phyloP scores from a whole-genome alignment of 2,113 vertebrate genomes.

The Otis tarda region DNA sequence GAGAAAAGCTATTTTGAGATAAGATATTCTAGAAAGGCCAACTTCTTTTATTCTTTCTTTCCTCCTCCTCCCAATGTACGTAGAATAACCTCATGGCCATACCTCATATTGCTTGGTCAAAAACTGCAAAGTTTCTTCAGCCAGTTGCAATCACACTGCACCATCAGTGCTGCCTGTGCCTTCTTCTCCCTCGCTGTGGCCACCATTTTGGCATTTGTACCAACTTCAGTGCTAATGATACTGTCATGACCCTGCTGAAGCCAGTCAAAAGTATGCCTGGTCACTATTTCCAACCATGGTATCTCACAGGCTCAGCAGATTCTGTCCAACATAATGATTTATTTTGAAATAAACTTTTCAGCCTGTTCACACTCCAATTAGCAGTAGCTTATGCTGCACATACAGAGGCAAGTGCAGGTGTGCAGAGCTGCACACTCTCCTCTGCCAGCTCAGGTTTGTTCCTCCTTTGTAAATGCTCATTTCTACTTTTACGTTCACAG shows the following conservation, averaged over 20 bases:
- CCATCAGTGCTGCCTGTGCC: not conserved
- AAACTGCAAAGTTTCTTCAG: not conserved
- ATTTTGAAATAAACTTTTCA: not conserved
- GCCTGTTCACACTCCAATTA: not conserved
- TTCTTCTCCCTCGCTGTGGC: not conserved
- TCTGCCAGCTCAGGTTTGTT: not conserved
- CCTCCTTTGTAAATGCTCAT: not conserved
- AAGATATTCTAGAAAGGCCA: not conserved
- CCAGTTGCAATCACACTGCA: fast-evolving
- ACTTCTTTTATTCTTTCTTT: not conserved
- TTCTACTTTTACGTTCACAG: not conserved
- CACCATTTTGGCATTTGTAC: not conserved
- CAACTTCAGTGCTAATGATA: not conserved
- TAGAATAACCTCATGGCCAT: not conserved
- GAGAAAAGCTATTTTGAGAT: not conserved
- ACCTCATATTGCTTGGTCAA: not conserved
- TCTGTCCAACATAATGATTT: not conserved
- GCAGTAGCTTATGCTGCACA: not conserved
- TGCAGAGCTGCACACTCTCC: not conserved
- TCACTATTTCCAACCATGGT: not conserved
- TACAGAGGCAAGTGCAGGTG: not conserved
- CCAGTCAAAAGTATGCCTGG: not conserved
- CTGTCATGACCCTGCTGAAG: not conserved
- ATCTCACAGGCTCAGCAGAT: not conserved
- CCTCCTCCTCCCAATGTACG: not conserved